phyloP scores from a whole-genome alignment of 2,797 vertebrate genomes.

The Dicrostonyx torquatus region DNA sequence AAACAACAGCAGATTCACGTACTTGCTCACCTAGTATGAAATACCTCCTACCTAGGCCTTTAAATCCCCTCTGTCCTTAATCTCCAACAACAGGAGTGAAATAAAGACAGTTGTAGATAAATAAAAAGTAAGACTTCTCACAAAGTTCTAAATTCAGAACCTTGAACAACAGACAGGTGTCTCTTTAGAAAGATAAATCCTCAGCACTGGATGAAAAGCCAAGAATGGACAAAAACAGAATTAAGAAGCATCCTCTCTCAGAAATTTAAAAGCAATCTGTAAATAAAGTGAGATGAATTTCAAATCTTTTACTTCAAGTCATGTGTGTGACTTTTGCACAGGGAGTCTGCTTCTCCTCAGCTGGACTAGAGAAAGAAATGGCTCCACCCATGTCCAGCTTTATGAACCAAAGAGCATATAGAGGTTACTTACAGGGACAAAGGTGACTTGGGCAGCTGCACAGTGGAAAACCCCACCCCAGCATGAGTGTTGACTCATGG shows the following conservation, averaged over 20 bases:
- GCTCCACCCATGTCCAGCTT: background rate
- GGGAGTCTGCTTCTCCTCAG: background rate
- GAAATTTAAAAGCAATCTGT: background rate
- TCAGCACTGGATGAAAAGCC: background rate
- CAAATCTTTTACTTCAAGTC: background rate
- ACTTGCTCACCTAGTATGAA: background rate
- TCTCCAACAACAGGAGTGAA: background rate
- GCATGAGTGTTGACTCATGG: too few relatives aligned
- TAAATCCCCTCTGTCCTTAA: background rate
- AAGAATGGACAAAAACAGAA: background rate
- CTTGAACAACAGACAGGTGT: background rate
- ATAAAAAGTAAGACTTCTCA: background rate
- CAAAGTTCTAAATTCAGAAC: background rate
- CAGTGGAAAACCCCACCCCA: background rate
- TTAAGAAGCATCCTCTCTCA: background rate
- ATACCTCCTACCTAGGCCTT: too few relatives aligned
- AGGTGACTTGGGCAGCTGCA: background rate
- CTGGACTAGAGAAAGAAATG: background rate
- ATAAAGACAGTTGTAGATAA: background rate
- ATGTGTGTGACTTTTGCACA: background rate
- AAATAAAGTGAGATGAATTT: background rate
- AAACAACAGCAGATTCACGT: fast-evolving
- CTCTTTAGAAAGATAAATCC: background rate
- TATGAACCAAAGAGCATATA: background rate
- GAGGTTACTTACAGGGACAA: too few relatives aligned